Evolutionary conservation across 2,888 invertebrate genomes (phyloP).

Genomic region (Choreutis nemorana): DNA sequence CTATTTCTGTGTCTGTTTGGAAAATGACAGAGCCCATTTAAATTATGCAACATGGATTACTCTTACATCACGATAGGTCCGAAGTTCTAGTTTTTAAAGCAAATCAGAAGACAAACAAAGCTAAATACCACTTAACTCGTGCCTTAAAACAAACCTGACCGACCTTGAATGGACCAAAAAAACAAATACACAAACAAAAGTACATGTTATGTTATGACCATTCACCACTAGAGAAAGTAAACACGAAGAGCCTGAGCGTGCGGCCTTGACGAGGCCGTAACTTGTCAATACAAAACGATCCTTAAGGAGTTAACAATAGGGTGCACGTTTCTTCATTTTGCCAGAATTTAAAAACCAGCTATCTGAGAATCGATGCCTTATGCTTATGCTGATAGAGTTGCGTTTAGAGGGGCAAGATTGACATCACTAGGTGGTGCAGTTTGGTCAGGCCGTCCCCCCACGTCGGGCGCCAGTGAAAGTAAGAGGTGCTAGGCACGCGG

Average conservation of each 20-base stretch:
- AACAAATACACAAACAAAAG: conserved; percentile 18
- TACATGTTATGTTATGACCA: conserved; percentile 34
- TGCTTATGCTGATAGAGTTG: conserved; percentile 18
- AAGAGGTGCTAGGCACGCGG: conserved; percentile 43
- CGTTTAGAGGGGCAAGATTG: conserved; percentile 21
- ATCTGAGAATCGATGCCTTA: conserved; percentile 23
- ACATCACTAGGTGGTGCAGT: conserved; percentile 20
- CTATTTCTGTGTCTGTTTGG: too few species aligned
- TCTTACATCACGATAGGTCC: too few species aligned
- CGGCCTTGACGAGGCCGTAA: conserved; percentile 52
- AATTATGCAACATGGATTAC: too few species aligned
- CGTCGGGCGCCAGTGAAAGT: conserved; percentile 44
- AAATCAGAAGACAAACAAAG: too few species aligned
- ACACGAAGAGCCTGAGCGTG: conserved; percentile 35
- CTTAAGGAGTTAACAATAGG: too few species aligned
- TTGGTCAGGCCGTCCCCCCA: conserved; percentile 25
- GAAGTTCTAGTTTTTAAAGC: too few species aligned
- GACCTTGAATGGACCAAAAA: conserved; percentile 38
- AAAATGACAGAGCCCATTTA: too few species aligned
- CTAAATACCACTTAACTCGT: conserved; percentile 3
- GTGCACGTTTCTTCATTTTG: too few species aligned
- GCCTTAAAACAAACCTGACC: conserved; percentile 12
- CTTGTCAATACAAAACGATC: too few species aligned
- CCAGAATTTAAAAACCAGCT: too few species aligned
- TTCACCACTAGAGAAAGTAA: conserved; percentile 60